These are phyloP conservation scores for Lepidurus packardi DNA, from an alignment of 1,140 invertebrate genomes.

Conservation along the genomic window DNA sequence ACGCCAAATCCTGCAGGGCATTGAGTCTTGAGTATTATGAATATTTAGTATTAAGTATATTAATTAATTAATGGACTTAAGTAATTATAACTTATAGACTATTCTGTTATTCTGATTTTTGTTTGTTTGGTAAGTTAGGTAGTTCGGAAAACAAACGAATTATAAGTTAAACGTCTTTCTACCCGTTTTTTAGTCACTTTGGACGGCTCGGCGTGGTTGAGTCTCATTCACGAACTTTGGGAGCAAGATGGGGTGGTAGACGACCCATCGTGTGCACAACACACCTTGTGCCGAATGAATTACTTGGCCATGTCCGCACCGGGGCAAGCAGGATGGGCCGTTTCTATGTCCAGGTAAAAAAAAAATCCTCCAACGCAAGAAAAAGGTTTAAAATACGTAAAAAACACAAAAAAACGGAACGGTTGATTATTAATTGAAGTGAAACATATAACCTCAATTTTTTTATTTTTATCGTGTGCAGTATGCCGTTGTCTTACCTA, in stretches of 20 bases:
- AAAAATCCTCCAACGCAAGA: not conserved
- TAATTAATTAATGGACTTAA: not conserved
- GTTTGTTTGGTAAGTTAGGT: too few species aligned
- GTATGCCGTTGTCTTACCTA: slow-evolving; percentile 34
- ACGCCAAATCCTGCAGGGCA: too few species aligned
- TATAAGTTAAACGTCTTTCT: not conserved
- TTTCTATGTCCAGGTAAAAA: slow-evolving; percentile 31
- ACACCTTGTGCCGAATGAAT: slow-evolving; percentile 35
- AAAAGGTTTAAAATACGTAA: too few species aligned
- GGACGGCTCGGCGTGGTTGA: slow-evolving; percentile 33
- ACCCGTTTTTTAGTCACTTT: slow-evolving; percentile 29
- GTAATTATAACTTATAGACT: too few species aligned
- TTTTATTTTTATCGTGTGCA: not conserved
- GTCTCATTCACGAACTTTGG: slow-evolving; percentile 34
- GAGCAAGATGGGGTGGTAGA: slow-evolving; percentile 30
- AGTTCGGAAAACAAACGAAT: not conserved
- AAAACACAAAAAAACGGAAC: too few species aligned
- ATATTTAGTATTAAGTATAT: not conserved
- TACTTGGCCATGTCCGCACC: slow-evolving; percentile 17
- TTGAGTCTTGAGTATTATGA: not conserved
- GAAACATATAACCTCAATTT: not conserved
- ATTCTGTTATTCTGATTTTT: too few species aligned
- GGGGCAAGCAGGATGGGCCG: slow-evolving; percentile 32
- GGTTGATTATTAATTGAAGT: not conserved
- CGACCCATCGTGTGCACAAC: slow-evolving; percentile 27